Evolutionary conservation across 2,797 vertebrate genomes (phyloP).

Genomic region (Gallinago solitaria): DNA sequence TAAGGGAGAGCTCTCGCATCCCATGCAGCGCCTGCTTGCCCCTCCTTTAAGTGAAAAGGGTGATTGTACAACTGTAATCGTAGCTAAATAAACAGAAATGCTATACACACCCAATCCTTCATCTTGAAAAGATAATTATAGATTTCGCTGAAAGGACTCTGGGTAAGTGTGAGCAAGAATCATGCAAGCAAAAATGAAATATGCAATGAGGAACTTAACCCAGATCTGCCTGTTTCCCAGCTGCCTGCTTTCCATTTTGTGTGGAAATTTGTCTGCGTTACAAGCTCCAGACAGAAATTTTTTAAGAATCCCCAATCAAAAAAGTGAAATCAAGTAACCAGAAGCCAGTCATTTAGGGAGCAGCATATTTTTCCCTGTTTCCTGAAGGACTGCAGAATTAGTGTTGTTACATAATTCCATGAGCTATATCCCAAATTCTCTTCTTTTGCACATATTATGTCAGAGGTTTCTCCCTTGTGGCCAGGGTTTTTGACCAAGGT

Average conservation of each 20-base stretch:
- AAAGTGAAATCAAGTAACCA: background rate
- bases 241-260: background rate
- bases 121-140: conserved; percentile 50
- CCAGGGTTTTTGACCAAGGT: background rate
- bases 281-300: background rate
- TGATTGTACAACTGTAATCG: background rate
- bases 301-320: background rate
- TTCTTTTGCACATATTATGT: background rate
- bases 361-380: background rate
- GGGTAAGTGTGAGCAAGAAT: conserved; percentile 21
- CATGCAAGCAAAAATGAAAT: conserved; percentile 23
- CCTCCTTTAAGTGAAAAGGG: background rate
- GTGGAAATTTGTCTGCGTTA: background rate
- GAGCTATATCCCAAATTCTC: background rate
- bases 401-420: background rate
- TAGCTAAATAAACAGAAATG: conserved; percentile 37
- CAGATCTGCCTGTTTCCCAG: background rate
- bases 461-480: background rate
- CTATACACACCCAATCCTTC: background rate
- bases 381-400: background rate
- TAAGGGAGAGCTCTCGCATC: background rate
- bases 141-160: conserved; percentile 32
- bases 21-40: background rate
- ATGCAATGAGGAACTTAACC: conserved; percentile 8
- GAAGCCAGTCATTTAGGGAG: background rate